A percentile compares a stretch with the other conserved stretches of the same genome.
phyloP scores from a whole-genome alignment of 2,113 vertebrate genomes.

The Phrynocephalus versicolor region DNA sequence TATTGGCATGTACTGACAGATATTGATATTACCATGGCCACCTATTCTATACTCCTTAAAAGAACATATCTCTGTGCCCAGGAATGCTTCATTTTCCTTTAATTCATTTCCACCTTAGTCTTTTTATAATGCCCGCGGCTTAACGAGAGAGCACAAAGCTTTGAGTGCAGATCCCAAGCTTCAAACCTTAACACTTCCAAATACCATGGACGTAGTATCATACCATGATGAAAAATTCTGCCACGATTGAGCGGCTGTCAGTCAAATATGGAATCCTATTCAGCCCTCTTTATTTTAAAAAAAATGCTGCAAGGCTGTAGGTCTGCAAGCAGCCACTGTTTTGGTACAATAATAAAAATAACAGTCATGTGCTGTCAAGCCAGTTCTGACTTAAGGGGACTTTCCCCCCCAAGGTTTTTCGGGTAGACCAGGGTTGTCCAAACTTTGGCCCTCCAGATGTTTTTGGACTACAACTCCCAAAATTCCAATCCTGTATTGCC shows the following conservation, averaged over 20 bases:
- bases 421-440: no score
- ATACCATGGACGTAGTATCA: neutral
- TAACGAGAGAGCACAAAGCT: neutral
- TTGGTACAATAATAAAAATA: no score
- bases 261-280: no score
- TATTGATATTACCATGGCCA: neutral
- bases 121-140: neutral
- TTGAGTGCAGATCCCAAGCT: neutral
- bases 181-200: neutral
- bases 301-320: neutral
- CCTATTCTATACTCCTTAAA: neutral
- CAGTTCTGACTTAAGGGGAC: no score
- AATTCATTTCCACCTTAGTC: neutral
- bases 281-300: neutral
- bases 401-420: no score
- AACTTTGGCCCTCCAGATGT: no score
- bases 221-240: neutral
- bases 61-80: neutral
- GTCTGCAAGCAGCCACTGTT: neutral
- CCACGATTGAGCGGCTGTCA: neutral
- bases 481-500: no score
- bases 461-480: no score
- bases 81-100: neutral
- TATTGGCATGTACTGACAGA: neutral
- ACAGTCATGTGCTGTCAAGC: no score